Conservation (phyloP, 1,140 invertebrate species). For the Zaprionus taronus region DNA sequence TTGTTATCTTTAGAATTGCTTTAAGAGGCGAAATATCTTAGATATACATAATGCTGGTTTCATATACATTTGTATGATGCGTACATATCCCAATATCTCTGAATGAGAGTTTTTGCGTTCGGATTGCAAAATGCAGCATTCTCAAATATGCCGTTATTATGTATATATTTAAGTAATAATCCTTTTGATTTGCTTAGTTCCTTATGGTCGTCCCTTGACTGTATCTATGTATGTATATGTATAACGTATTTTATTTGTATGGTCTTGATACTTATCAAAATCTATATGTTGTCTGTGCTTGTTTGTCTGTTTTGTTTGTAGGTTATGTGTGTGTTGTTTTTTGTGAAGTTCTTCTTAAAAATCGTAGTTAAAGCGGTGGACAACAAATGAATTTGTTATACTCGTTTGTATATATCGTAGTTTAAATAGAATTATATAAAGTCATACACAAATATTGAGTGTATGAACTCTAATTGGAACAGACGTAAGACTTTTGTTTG, state of each 20-base stretch:
- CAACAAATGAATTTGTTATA: slow-evolving; percentile 39
- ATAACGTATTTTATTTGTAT: slow-evolving; percentile 20
- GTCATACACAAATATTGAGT: slow-evolving; percentile 11
- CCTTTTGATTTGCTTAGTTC: slow-evolving; percentile 49
- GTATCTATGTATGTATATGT: slow-evolving; percentile 4
- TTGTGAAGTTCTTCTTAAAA: background rate
- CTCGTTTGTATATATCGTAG: slow-evolving; percentile 1
- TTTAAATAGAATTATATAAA: slow-evolving; percentile 14
- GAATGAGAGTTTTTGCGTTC: slow-evolving; percentile 10
- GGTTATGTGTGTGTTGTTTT: slow-evolving; percentile 8
- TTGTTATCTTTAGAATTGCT: slow-evolving; percentile 83
- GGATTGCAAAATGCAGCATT: slow-evolving; percentile 8
- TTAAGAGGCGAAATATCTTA: slow-evolving; percentile 82
- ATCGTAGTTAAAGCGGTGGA: slow-evolving; percentile 43
- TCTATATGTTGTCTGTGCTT: slow-evolving; percentile 31
- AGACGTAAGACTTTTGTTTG: slow-evolving; percentile 41
- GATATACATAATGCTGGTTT: slow-evolving; percentile 51
- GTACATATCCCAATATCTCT: slow-evolving; percentile 29
- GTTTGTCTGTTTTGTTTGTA: slow-evolving; percentile 11
- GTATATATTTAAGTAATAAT: slow-evolving; percentile 34
- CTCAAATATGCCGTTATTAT: background rate
- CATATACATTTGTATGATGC: slow-evolving; percentile 45
- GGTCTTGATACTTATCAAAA: slow-evolving; percentile 49
- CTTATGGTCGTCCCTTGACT: slow-evolving; percentile 25
- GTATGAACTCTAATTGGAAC: slow-evolving; percentile 31